Evolutionary conservation across 1,140 invertebrate species (phyloP), one percentile per base, ranked within the genome.

Genomic region (Acromyrmex charruanus): DNA sequence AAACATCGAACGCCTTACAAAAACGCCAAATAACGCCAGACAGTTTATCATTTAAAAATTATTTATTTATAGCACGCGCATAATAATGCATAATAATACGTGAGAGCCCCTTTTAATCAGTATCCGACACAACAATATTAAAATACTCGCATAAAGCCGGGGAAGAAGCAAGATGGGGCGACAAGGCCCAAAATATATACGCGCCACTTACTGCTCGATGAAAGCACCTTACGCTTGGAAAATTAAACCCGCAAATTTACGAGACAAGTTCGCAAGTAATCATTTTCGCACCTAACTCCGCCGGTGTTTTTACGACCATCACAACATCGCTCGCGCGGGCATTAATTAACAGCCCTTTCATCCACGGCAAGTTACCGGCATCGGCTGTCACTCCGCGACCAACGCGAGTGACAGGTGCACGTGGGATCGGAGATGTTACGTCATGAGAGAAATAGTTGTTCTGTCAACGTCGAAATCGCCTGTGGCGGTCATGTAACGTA

Each of bases 331-430:
- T 59, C 51, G 66, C 53, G 5, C 59, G 35, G 16, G 59, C 66
- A 84, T 90, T 86, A 90, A 90, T 90, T 84, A 90, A 49, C 59
- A 59, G 39, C 39, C 86, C 77, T 88, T 86, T 90, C 89, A 88
- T 53, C 55, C n/a, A 65, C 65, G 61, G 9, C 65, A 16, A 77
- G 28, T 71, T 65, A 59, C 63, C 53, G 31, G 31, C 28, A 12
- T 12, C 77, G 49, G n/a, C 10, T 66, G 59, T 44, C 49, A 25
- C 0, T 6, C 9, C 55, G 61, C 61, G 35, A 87, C 14, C 39
- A 44, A 44, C 49, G 35, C 39, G 51, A 87, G 72, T 75, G 84
- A 89, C 88, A 80, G 75, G 44, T 61, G 31, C 18, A 58, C 44
- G 65, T 53, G 68, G 49, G 61, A 85, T 89, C 75, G 69, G 53